Evolutionary conservation across 2,113 vertebrate species (phyloP), one percentile per base, ranked within the genome.

Genomic region (Amphiprion percula): DNA sequence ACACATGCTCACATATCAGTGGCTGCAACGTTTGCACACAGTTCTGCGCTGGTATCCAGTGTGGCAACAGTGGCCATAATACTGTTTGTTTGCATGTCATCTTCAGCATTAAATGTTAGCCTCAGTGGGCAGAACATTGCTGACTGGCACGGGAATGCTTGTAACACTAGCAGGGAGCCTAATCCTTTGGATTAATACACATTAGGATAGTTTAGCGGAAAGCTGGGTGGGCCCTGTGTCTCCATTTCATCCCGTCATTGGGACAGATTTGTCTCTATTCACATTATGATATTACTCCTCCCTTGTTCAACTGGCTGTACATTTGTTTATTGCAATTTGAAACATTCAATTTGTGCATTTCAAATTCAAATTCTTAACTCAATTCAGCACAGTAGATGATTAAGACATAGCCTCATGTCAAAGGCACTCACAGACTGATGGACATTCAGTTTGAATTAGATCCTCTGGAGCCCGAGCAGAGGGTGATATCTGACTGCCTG

Each of bases 401-500:
- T 67, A 85, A 87, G 77, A 84, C 65, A 46, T 77, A 49, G 23
- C 70, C 30, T 73, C 52, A 33, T 77, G 46, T 63, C 62, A 58
- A 69, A 68, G 62, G 26, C 54, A 72, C 59, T 67, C 47, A 76
- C 26, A 71, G 54, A 84, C 68, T 77, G 79, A 88, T 80, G 78
- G 82, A 58, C 65, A 77, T 90, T 75, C 24, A 80, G 67, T 79
- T 79, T 82, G 81, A 88, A 89, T 84, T 74, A 75, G 74, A 84
- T 80, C 41, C 61, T 84, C 33, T 79, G 58, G 59, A 85, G 69
- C 60, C 73, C 7, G 63, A 86, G 76, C 28, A 62, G 65, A 69
- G 83, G 80, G 68, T 81, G 84, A 87, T 86, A 86, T 83, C 86
- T 90, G 65, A 74, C 77, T 78, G 83, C 68, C 81, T 84, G 83